Base-by-base conservation (phyloP, 1,140 invertebrate genomes). In the Aleiodes sp. region DNA sequence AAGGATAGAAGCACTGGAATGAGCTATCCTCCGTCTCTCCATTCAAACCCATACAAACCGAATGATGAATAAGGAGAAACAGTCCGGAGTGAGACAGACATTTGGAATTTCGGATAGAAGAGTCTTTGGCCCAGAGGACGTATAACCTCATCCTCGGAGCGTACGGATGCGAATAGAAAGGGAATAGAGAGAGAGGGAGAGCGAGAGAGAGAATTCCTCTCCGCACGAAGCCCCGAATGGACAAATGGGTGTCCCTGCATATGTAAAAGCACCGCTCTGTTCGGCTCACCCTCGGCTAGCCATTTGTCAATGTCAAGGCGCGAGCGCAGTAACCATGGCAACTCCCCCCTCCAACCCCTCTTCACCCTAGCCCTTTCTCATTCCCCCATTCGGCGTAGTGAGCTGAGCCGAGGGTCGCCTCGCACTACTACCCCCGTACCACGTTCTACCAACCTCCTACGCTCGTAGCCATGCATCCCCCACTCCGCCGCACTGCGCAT, bases 291-390 rank as follows among this genome's bases (percentile, higher is more conserved):
- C 83, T 84, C 84, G 80, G 78, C 82, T 80, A 76, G 81, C 83
- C 83, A 86, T 86, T 86, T 86, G 83, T 86, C 84, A 85, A 85
- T 86, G 84, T 86, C 84, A 85, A 85, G 84, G 84, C 84, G 83
- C 84, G 82, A 84, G 84, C 84, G 83, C 84, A 77, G 84, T 85
- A 84, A 68, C 78, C 82, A 84, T 85, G 79, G 84, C 41, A 84
- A 86, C 84, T 80, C 84, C 83, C 80, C 82, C n/a, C 19, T 56
- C 21, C 12, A 16, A 10, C 19, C 52, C 61, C 21, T 43, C 19
- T 19, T 28, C 8, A 12, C 19, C 19, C 19, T 14, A 6, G 8
- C 39, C 83, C 83, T 78, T 82, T 75, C 79, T 31, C 52, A 35
- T 26, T 41, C 8, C 33, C 21, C 21, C 4, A 16, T 14, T 2